A percentile compares a stretch with the other conserved stretches of the same genome.
phyloP scores from a whole-genome alignment of 2,797 vertebrate genomes.

The Argentina silus region DNA sequence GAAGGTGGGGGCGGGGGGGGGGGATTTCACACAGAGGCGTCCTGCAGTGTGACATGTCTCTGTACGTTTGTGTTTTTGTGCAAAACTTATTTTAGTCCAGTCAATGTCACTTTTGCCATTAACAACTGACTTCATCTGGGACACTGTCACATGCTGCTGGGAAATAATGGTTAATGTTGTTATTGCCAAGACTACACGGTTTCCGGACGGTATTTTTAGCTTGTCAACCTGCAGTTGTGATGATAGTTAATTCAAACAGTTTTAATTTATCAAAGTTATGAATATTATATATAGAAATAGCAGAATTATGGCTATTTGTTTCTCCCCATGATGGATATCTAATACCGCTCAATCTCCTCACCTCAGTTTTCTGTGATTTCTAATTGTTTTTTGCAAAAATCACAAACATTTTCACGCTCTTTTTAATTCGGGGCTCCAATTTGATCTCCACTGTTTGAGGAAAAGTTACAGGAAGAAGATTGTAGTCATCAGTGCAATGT shows the following conservation, averaged over 20 bases:
- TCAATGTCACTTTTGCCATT: not conserved
- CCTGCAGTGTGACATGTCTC: not conserved
- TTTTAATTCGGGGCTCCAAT: not conserved
- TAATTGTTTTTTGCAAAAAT: too few species aligned
- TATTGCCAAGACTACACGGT: too few species aligned
- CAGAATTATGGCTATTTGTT: not conserved
- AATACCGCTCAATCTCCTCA: too few species aligned
- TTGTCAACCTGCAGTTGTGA: not conserved
- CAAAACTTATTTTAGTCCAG: not conserved
- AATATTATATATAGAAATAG: not conserved
- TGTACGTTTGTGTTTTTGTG: not conserved
- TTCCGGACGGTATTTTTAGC: too few species aligned
- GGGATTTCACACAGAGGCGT: too few species aligned
- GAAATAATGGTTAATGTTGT: too few species aligned
- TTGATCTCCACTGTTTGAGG: not conserved
- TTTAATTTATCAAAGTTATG: not conserved
- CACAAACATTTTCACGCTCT: too few species aligned
- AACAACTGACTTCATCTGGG: not conserved
- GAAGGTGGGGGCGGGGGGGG: not conserved
- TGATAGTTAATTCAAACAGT: not conserved
- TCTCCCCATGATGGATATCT: not conserved
- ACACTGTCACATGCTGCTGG: not conserved
- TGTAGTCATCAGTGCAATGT: constrained; percentile 24
- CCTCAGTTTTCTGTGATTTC: too few species aligned
- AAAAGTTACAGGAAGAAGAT: constrained; percentile 28